Base-by-base conservation (phyloP, 1,140 invertebrate genomes). In the Apis florea region DNA sequence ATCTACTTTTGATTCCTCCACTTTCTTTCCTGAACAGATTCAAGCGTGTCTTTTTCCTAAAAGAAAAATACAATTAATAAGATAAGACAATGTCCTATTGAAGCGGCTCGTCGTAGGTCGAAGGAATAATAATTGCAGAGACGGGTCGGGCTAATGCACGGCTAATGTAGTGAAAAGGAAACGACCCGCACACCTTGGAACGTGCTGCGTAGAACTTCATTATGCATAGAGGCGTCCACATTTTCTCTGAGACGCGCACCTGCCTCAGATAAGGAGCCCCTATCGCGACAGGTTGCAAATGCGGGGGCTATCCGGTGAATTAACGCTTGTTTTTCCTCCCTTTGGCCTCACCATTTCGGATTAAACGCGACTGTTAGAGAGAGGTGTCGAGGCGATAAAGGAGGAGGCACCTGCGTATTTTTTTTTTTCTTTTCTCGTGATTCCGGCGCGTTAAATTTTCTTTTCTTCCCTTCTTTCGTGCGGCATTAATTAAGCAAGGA, bases 211-310 rank as follows among this genome's bases (percentile, higher is more conserved):
- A 53, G 68, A 58, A 61, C 70, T 79, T 72, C 71, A 82, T 72
- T 77, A 75, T 71, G 85, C 87, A 87, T 77, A 70, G 31, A 40
- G 87, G 88, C 83, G 79, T 83, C 87, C 83, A 90, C 87, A 89
- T 88, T 89, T 90, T 87, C 75, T 85, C 69, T 79, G 75, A 83
- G 80, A 70, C 69, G 82, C 81, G 78, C 90, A 92, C 91, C 91
- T 92, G 91, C 78, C 87, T 78, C 70, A 82, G 90, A 92, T 92
- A 92, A 90, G 83, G 79, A 67, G 76, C 63, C 58, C 75, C 53
- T 80, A 87, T 87, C 81, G 68, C 76, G 85, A 67, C 70, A 85
- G 80, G 85, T 86, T 79, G 74, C 76, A 71, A 84, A 87, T 82
- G 82, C 73, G 85, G 73, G 85, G 58, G 47, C 24, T 31, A n/a